phyloP scores from a whole-genome alignment of 2,888 invertebrate species.

The Leucoptera coffeella region DNA sequence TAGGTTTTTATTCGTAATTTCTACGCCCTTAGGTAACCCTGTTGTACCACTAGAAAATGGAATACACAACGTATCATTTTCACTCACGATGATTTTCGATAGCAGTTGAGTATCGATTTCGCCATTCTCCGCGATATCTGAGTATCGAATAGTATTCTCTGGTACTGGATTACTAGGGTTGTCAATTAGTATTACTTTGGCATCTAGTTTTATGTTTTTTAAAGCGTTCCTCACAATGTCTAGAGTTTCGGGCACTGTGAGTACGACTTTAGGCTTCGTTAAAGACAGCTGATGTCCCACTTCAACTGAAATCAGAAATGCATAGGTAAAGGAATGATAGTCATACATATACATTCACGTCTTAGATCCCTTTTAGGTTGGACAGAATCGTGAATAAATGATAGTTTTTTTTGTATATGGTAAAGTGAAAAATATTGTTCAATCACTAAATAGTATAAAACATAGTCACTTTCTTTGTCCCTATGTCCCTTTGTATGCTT shows the following conservation, averaged over 20 bases:
- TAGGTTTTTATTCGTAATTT: constrained; percentile 56
- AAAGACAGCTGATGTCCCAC: constrained; percentile 57
- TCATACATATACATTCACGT: too few species aligned
- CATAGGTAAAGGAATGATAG: too few species aligned
- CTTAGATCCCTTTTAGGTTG: too few species aligned
- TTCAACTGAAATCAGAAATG: constrained; percentile 68
- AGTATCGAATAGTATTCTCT: constrained; percentile 49
- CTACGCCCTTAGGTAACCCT: constrained; percentile 72
- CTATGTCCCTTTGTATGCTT: too few species aligned
- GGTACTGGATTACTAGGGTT: constrained; percentile 41
- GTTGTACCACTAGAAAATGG: constrained; percentile 87
- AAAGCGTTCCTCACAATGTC: constrained; percentile 36
- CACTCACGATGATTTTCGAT: constrained; percentile 25
- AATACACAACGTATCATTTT: constrained; percentile 59
- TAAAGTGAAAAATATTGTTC: too few species aligned
- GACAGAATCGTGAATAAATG: too few species aligned
- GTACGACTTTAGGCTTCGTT: constrained; percentile 58
- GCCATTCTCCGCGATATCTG: constrained; percentile 50
- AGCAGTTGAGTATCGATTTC: constrained; percentile 43
- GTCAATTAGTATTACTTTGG: constrained; percentile 49
- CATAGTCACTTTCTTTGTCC: too few species aligned
- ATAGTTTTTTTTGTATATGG: too few species aligned
- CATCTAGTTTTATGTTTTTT: constrained; percentile 26
- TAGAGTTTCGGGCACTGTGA: constrained; percentile 54
- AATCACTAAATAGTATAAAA: too few species aligned